A percentile compares a stretch with the other conserved stretches of the same genome.
These are phyloP conservation scores for Margarornis squamiger DNA, from an alignment of 2,797 vertebrate genomes.

Conservation along the genomic window DNA sequence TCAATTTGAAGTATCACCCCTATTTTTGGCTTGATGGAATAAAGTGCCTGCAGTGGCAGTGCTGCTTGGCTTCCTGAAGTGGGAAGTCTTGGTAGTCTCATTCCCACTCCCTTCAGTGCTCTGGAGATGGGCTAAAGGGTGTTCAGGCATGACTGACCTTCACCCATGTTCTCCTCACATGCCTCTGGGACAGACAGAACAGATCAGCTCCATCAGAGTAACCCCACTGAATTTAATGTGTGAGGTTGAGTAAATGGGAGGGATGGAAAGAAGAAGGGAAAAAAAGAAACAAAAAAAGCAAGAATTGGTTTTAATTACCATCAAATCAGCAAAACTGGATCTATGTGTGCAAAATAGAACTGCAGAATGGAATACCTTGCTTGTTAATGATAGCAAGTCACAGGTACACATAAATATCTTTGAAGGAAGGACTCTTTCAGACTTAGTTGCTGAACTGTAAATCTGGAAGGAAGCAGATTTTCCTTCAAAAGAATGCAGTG, in stretches of 20 bases:
- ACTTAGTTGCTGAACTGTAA: neutral
- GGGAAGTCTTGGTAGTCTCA: neutral
- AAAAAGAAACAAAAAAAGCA: neutral
- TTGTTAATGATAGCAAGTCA: neutral
- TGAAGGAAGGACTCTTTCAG: neutral
- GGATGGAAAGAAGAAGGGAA: neutral
- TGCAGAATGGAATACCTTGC: neutral
- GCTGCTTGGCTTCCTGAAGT: neutral
- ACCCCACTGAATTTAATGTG: neutral
- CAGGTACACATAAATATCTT: neutral
- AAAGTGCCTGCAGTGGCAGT: neutral
- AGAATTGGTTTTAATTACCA: neutral
- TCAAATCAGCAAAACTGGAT: neutral
- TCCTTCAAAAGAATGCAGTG: neutral
- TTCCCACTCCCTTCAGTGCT: neutral
- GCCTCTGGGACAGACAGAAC: neutral
- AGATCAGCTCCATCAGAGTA: neutral
- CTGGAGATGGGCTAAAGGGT: neutral
- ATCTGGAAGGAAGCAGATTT: neutral
- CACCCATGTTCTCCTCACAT: neutral
- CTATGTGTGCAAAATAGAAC: neutral
- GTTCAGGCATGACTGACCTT: neutral
- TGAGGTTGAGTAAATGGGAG: neutral
- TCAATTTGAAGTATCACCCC: neutral
- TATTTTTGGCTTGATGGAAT: neutral